Base-by-base conservation (phyloP, 2,888 invertebrate species). In the Rhaphigaster nebulosa region DNA sequence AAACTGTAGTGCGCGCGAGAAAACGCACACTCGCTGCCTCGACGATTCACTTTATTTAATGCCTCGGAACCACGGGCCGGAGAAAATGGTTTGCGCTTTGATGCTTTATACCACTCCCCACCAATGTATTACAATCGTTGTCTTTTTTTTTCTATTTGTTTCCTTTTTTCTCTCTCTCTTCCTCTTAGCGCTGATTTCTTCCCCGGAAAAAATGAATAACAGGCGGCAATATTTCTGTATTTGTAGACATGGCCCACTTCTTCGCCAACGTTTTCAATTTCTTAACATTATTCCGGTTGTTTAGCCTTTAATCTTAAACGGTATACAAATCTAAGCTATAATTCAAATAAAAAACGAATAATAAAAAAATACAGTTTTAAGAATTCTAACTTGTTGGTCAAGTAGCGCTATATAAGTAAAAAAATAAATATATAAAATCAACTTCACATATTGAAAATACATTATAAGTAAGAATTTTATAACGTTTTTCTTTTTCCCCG, bases 41-140 rank as follows among this genome's bases (percentile, higher is more conserved):
- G 34, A 41, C 41, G 41, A 88, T 88, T 88, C 56, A 88, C 88
- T 60, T 56, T 88, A 88, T 88, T 88, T 88, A 88, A 88, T 88
- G 87, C 54, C 87, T 56, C 87, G 87, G 87, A 52, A 52, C 87
- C 56, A 34, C 34, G 20, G 29, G n/a, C 50, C 87, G 52, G 54
- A 50, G 54, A 87, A 56, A 87, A 87, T 87, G 41, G 60, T 84
- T 38, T 45, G 84, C 84, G 84, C 84, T 84, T 84, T 84, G 26
- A 50, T 76, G 84, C 2, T 84, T 84, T 84, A 84, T 84, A 84
- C 45, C 84, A n/a, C 45, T 50, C 84, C 45, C 50, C 84, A 15
- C 41, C 84, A 50, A 84, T 84, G 84, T 84, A 84, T 84, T 84
- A 84, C 45, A 41, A 84, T 50, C 41, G 20, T n/a, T 50, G 45